Conservation (phyloP, 2,888 invertebrate species). For the Nebria salina region DNA sequence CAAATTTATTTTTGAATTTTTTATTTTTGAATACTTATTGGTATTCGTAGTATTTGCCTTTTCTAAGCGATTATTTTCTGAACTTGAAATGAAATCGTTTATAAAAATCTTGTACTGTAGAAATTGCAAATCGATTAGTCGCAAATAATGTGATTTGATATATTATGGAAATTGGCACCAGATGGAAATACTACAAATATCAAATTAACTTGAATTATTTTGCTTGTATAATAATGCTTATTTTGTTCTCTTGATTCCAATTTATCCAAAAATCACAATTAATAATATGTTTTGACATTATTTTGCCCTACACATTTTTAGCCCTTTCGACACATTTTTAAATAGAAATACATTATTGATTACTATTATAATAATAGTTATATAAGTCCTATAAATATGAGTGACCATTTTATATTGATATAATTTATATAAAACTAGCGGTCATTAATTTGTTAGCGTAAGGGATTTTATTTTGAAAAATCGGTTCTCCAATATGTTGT, state of each 20-base stretch:
- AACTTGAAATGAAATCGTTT: not conserved
- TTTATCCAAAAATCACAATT: constrained; percentile 24
- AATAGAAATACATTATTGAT: constrained; percentile 4
- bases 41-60: constrained; percentile 43
- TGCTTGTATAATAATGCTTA: constrained; percentile 47
- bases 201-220: constrained; percentile 41
- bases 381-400: constrained; percentile 4
- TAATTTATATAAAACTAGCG: constrained; percentile 8
- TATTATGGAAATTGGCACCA: not conserved
- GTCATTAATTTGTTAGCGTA: constrained; percentile 38
- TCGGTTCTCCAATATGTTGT: constrained; percentile 61
- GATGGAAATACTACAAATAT: constrained; percentile 33
- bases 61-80: not conserved
- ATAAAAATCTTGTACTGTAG: not conserved
- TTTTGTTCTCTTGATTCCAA: constrained; percentile 34
- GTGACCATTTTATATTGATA: constrained; percentile 31
- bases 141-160: not conserved
- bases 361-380: constrained; percentile 3
- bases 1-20: constrained; percentile 40
- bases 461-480: constrained; percentile 35
- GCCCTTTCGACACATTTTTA: constrained; percentile 5
- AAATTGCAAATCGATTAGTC: not conserved
- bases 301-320: constrained; percentile 62
- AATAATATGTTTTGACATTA: constrained; percentile 61
- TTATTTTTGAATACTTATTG: constrained; percentile 19